Evolutionary conservation across 1,140 invertebrate genomes (phyloP), one percentile per base, ranked within the genome.

Genomic region (Diprion similis): DNA sequence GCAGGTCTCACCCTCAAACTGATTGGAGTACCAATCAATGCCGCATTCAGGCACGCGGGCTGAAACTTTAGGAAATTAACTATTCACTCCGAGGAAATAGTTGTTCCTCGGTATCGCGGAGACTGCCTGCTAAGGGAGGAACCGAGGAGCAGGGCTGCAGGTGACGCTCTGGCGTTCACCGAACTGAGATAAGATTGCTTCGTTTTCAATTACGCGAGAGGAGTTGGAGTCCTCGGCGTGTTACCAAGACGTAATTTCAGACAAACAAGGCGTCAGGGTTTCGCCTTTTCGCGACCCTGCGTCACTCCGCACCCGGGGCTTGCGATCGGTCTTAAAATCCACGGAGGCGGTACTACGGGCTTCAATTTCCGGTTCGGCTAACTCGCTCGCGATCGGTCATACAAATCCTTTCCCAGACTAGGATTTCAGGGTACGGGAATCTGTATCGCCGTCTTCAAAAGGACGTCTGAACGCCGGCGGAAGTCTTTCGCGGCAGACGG

Each of bases 11-110:
- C 82, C 67, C 80, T 83, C 77, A 79, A 82, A 82, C 82, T 86
- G 84, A 87, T 87, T 87, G 84, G 83, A 87, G 85, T 85, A 87
- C 85, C 86, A 87, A 87, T 87, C 85, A 87, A 87, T 87, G 84
- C 78, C 78, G 81, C 85, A 87, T 87, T 87, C 85, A 87, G 82
- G 77, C 81, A 82, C 78, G 81, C 77, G 77, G 77, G 80, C 82
- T 84, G 83, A 87, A 87, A 86, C 85, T 87, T 87, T 86, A 85
- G 85, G 86, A 87, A 87, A 87, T 87, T 87, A 86, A 86, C 85
- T 83, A 87, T 87, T 87, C 85, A 86, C 80, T 84, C 78, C 75
- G 80, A 83, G 82, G 83, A 85, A 85, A 87, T 83, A 83, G 84
- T 87, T 87, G 85, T 86, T 85, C 81, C 24, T 6, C 24, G 81